Conservation (phyloP, 2,113 vertebrate genomes). For the Catharus minimus region DNA sequence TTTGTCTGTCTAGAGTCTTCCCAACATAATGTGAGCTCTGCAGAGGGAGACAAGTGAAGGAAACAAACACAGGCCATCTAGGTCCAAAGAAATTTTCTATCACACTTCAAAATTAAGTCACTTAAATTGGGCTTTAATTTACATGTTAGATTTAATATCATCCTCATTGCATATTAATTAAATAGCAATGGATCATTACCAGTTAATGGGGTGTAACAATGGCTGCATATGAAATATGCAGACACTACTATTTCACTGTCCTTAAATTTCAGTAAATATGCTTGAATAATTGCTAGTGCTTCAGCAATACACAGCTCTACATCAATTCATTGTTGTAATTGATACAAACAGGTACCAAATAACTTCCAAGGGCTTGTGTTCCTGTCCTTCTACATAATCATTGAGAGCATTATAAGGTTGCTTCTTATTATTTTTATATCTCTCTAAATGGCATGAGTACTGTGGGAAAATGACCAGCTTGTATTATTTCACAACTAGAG, state of each 20-base stretch:
- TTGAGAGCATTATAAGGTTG: not conserved
- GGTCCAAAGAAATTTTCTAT: constrained; percentile 64
- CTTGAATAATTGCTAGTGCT: constrained; percentile 69
- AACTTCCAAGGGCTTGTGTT: not conserved
- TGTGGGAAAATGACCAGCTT: not conserved
- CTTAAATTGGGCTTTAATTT: constrained; percentile 75
- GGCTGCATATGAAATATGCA: constrained; percentile 69
- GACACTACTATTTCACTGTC: constrained; percentile 62
- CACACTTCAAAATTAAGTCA: constrained; percentile 69
- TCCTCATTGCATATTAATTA: constrained; percentile 74
- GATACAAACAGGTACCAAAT: constrained; percentile 6
- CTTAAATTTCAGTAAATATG: constrained; percentile 74
- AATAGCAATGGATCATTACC: constrained; percentile 73
- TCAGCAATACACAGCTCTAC: constrained; percentile 41
- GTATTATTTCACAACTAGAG: not conserved
- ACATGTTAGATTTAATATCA: constrained; percentile 73
- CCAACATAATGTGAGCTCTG: not conserved
- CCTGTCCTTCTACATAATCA: not conserved
- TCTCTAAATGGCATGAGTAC: not conserved
- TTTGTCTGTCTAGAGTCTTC: not conserved
- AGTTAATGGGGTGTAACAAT: constrained; percentile 73
- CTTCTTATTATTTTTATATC: not conserved
- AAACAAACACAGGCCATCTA: constrained; percentile 1
- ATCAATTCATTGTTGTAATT: constrained; percentile 36
- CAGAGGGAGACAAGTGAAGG: not conserved